Base-by-base conservation (phyloP, 1,140 invertebrate genomes). In the Drosophila sturtevanti region DNA sequence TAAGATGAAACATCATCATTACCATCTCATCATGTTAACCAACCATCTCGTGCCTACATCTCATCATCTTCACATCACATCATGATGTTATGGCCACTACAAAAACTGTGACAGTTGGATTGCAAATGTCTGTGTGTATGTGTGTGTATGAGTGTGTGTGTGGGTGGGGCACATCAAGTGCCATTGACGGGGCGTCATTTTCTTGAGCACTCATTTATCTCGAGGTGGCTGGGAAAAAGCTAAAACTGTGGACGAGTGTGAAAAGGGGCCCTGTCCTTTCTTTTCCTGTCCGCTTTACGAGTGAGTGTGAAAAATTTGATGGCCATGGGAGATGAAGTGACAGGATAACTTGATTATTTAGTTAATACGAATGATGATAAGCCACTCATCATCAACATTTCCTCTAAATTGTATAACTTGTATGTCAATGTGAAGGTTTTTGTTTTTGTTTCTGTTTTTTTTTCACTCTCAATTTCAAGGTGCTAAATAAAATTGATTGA, bases 141-240 rank as follows among this genome's bases (percentile, higher is more conserved):
- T 21, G n/a, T 11, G 41, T 27, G 55, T 60, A 41, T 44, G n/a
- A 0, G 16, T 22, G 58, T 21, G 58, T 41, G 64, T 65, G 44
- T 54, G 52, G 54, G 16, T 59, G 37, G 61, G 38, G 52, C 51
- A 73, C 70, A 62, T 76, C 75, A 86, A 86, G 79, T 86, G 82
- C 63, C 82, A 86, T 86, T 87, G 82, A 72, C 75, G 63, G 66
- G 66, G 67, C 79, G 82, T 87, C 79, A 82, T 82, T 82, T 87
- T 79, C 65, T 86, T 63, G 72, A 87, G 82, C 48, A 77, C 71
- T 79, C 84, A 87, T 87, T 86, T 82, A 79, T 87, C 74, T 70
- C 66, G 67, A 52, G 24, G 48, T 41, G 51, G 62, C 56, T 24
- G 51, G 31, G 5, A 58, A 48, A 71, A 64, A 77, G 72, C 52